These are phyloP conservation scores for Polydrusus tereticollis DNA, from an alignment of 2,888 invertebrate species.

Conservation along the genomic window DNA sequence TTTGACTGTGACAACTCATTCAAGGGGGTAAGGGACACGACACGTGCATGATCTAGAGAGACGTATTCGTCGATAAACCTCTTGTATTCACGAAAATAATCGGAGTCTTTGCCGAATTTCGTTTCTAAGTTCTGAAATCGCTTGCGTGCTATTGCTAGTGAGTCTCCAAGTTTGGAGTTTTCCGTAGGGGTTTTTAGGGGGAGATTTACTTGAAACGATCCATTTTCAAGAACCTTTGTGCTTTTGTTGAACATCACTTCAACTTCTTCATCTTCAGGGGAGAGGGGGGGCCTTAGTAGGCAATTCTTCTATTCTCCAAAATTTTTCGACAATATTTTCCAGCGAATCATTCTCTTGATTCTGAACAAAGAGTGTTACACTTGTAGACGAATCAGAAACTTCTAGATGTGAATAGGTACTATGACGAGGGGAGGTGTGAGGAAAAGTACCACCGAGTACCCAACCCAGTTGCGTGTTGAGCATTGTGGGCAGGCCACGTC, in stretches of 20 bases:
- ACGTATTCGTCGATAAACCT: constrained; percentile 30
- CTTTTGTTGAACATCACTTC: constrained; percentile 27
- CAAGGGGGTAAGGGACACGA: constrained; percentile 6
- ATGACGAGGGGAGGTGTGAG: background rate
- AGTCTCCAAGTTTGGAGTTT: constrained; percentile 31
- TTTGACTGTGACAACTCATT: constrained; percentile 2
- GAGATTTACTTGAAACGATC: constrained; percentile 37
- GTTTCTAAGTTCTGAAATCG: constrained; percentile 29
- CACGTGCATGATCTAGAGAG: constrained; percentile 21
- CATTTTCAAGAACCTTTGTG: constrained; percentile 27
- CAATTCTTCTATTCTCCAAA: constrained; percentile 44
- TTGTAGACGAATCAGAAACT: background rate
- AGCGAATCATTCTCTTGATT: constrained; percentile 8
- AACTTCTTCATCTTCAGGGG: constrained; percentile 31
- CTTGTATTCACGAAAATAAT: constrained; percentile 23
- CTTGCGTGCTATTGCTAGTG: constrained; percentile 12
- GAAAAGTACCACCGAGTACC: constrained; percentile 34
- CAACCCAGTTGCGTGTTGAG: constrained; percentile 44
- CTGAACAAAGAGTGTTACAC: background rate
- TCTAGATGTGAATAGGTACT: background rate
- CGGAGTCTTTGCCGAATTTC: constrained; percentile 1
- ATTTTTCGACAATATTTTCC: constrained; percentile 20
- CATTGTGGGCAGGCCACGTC: constrained; percentile 29
- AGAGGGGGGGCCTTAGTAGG: background rate
- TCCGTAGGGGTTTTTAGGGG: constrained; percentile 35